Conservation (phyloP, 2,888 invertebrate genomes). For the Gordius sp. region DNA sequence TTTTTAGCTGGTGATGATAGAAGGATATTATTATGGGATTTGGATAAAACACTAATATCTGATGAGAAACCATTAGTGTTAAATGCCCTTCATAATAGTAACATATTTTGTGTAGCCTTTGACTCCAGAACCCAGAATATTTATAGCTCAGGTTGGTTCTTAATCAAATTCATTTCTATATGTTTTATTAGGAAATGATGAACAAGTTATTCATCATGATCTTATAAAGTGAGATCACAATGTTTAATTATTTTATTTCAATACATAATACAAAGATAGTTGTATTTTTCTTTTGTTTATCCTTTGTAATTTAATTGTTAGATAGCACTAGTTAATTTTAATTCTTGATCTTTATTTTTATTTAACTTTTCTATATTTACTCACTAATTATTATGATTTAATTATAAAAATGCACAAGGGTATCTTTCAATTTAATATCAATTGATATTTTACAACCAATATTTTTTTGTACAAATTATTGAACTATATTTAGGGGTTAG, state of each 20-base stretch:
- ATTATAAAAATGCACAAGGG: no score
- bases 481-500: no score
- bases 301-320: no score
- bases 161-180: slow-evolving; percentile 13
- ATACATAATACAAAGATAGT: slow-evolving; percentile 19
- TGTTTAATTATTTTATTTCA: slow-evolving; percentile 19
- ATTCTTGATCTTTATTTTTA: no score
- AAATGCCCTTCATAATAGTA: slow-evolving; percentile 58
- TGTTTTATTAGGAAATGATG: slow-evolving; percentile 44
- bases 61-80: slow-evolving; percentile 37
- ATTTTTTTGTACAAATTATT: no score
- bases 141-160: slow-evolving; percentile 45
- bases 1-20: slow-evolving; percentile 63
- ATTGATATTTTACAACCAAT: no score
- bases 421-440: no score
- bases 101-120: slow-evolving; percentile 67
- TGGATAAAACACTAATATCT: slow-evolving; percentile 46
- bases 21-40: slow-evolving; percentile 60
- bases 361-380: no score
- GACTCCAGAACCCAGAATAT: slow-evolving; percentile 49
- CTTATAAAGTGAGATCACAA: slow-evolving; percentile 43
- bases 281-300: no score
- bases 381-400: no score
- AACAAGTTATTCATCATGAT: slow-evolving; percentile 68
- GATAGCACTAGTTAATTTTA: no score